These are phyloP conservation scores for Sandelia bainsii DNA, from an alignment of 2,797 vertebrate genomes.

Conservation along the genomic window DNA sequence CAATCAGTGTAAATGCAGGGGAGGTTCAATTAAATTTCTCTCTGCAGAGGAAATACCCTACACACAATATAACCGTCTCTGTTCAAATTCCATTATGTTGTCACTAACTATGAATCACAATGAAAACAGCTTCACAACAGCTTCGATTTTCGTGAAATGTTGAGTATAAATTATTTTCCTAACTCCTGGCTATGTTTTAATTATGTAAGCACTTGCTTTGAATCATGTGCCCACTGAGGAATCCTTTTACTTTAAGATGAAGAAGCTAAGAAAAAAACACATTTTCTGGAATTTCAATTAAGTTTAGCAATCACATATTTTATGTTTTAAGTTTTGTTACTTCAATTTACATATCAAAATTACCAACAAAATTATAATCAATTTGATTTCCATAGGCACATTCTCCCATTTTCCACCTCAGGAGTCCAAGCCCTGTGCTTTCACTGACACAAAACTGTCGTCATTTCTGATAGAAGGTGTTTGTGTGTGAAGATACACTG, in stretches of 20 bases:
- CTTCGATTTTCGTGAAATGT: slow-evolving; percentile 71
- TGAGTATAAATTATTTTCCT: slow-evolving; percentile 70
- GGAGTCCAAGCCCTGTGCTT: slow-evolving; percentile 38
- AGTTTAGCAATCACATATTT: slow-evolving; percentile 29
- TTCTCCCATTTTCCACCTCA: slow-evolving; percentile 14
- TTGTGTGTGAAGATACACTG: slow-evolving; percentile 67
- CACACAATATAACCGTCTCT: slow-evolving; percentile 65
- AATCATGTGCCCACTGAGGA: slow-evolving; percentile 64
- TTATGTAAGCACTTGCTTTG: slow-evolving; percentile 71
- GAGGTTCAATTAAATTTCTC: slow-evolving; percentile 79
- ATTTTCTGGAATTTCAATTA: slow-evolving; percentile 49
- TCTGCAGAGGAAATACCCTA: slow-evolving; percentile 69
- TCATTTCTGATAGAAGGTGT: slow-evolving; percentile 59
- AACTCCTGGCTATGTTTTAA: slow-evolving; percentile 75
- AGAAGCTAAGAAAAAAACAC: slow-evolving; percentile 33
- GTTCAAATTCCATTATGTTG: slow-evolving; percentile 77
- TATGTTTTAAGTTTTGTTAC: slow-evolving; percentile 28
- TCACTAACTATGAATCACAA: slow-evolving; percentile 75
- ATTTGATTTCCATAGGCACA: slow-evolving; percentile 37
- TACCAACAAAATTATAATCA: slow-evolving; percentile 37
- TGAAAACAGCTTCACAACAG: slow-evolving; percentile 67
- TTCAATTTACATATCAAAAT: slow-evolving; percentile 54
- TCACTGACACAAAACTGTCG: slow-evolving; percentile 39
- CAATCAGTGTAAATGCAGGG: slow-evolving; percentile 73
- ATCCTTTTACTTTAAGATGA: slow-evolving; percentile 58